A percentile compares a stretch with the other conserved stretches of the same genome.
Evolutionary conservation across 2,888 invertebrate genomes (phyloP).

Genomic region (Eupithecia insigniata): DNA sequence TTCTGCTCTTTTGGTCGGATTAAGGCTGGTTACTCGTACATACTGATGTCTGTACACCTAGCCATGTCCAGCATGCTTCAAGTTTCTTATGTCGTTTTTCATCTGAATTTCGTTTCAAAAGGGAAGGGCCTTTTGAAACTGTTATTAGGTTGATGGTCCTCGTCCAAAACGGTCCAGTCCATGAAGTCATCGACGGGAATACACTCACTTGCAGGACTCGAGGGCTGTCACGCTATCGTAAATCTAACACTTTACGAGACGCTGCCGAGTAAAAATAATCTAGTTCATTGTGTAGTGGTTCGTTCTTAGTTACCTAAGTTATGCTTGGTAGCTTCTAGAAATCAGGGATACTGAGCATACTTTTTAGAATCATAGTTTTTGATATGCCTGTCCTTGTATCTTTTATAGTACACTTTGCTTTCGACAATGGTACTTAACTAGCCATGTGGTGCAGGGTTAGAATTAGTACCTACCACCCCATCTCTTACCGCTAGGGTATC

Average conservation of each 20-base stretch:
- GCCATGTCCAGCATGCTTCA: not conserved
- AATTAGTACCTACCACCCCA: not conserved
- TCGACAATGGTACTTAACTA: not conserved
- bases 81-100: constrained; percentile 1
- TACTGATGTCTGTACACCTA: not conserved
- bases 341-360: not conserved
- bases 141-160: constrained; percentile 49
- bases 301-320: constrained; percentile 1
- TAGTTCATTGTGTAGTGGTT: constrained; percentile 26
- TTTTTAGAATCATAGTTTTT: not conserved
- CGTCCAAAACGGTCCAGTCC: constrained; percentile 42
- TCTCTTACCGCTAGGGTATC: not conserved
- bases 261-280: constrained; percentile 24
- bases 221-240: constrained; percentile 36
- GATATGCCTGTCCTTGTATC: not conserved
- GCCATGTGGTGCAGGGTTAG: not conserved
- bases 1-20: not conserved
- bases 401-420: not conserved
- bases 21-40: not conserved
- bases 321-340: not conserved
- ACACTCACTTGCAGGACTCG: constrained; percentile 41
- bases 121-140: not conserved
- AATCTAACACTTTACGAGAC: constrained; percentile 25
- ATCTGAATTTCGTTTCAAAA: not conserved
- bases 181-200: constrained; percentile 77